Evolutionary conservation across 1,140 invertebrate genomes (phyloP), one percentile per base, ranked within the genome.

Genomic region (Subanguina moxae): DNA sequence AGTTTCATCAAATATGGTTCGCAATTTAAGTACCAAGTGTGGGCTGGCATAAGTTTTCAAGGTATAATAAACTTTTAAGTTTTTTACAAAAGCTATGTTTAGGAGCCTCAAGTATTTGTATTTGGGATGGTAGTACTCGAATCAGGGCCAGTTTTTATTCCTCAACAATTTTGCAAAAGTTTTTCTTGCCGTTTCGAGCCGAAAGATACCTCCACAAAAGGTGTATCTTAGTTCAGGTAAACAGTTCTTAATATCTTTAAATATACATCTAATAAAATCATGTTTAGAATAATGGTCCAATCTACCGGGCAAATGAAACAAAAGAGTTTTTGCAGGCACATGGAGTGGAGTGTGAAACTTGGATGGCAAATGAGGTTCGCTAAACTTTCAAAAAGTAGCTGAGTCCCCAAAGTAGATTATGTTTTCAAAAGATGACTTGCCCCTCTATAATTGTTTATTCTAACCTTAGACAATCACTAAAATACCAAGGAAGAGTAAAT

Each of bases 1-100:
- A 28, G 21, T 13, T 23, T 56, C 28, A 56, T 56, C 28, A 56
- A 56, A 28, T 23, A 23, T 28, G 52, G 52, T 23, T 13, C 28
- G 3, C 3, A 38, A 11, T 38, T 56, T 9, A 56, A 56, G 52
- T 56, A 56, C 28, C 52, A 56, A 13, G 52, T 56, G 3, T 56
- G 52, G 52, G 52, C 52, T 28, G 52, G 52, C 52, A 56, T 56
- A 3, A 56, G 52, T 56, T 56, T 28, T 23, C 52, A 56, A 13
- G 52, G 52, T 56, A 38, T 38, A 5, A n/a, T n/a, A n/a, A n/a
- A n/a, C n/a, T n/a, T n/a, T n/a, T n/a, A n/a, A n/a, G n/a, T n/a
- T n/a, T n/a, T n/a, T n/a, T n/a, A n/a, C n/a, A n/a, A n/a, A n/a
- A n/a, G n/a, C n/a, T n/a, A 11, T 38, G 9, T 56, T 56, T 13